These are phyloP conservation scores for Chrysotoxum bicinctum DNA, from an alignment of 2,888 invertebrate genomes.

Conservation along the genomic window DNA sequence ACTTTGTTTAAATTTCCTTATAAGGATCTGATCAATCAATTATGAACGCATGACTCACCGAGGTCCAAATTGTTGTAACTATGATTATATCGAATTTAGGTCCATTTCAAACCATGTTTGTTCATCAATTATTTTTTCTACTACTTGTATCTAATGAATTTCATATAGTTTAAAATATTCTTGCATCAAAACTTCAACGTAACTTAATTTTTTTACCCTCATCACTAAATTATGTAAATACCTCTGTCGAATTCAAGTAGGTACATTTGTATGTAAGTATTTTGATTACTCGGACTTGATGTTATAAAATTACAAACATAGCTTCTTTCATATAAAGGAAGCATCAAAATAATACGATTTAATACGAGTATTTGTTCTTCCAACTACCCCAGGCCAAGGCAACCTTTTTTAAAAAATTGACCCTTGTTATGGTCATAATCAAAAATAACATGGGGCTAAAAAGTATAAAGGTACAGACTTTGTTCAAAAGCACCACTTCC, in stretches of 20 bases:
- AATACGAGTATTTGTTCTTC: not conserved
- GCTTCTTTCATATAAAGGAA: not conserved
- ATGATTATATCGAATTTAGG: too few species aligned
- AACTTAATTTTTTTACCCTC: conserved; percentile 1
- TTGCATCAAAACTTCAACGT: not conserved
- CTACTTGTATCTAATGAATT: too few species aligned
- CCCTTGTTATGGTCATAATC: not conserved
- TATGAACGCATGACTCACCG: too few species aligned
- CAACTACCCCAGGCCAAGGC: not conserved
- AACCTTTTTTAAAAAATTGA: not conserved
- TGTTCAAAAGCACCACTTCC: not conserved
- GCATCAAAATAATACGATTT: conserved; percentile 12
- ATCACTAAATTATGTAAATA: not conserved
- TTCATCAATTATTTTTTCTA: too few species aligned
- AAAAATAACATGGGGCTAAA: not conserved
- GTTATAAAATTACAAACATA: not conserved
- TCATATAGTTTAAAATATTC: not conserved
- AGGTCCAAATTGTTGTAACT: too few species aligned
- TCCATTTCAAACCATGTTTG: too few species aligned
- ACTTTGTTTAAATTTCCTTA: too few species aligned
- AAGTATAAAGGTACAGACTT: not conserved
- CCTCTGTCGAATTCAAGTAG: not conserved
- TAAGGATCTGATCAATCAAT: too few species aligned
- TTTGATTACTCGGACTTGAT: not conserved
- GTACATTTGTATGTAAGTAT: too few species aligned